phyloP scores from a whole-genome alignment of 2,888 invertebrate genomes.

The Aquatica leii region DNA sequence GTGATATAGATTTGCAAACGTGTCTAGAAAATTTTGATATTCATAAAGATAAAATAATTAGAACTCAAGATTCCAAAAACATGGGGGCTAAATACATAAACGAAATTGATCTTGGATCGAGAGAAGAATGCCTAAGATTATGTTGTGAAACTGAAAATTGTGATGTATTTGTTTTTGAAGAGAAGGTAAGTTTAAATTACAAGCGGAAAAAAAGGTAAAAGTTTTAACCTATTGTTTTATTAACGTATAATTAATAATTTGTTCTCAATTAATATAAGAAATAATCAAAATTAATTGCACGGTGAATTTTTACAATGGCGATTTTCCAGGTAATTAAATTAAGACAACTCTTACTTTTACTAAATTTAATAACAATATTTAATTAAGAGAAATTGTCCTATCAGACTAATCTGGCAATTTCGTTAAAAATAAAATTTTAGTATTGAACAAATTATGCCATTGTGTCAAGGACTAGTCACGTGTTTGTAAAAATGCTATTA shows the following conservation, averaged over 20 bases:
- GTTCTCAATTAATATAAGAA: constrained; percentile 6
- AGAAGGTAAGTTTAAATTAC: constrained; percentile 70
- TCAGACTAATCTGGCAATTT: background rate
- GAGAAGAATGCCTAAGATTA: constrained; percentile 82
- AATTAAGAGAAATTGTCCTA: background rate
- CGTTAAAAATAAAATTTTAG: background rate
- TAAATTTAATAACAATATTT: too few species aligned
- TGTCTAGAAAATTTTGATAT: constrained; percentile 84
- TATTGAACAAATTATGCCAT: too few species aligned
- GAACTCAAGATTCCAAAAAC: constrained; percentile 86
- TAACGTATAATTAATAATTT: background rate
- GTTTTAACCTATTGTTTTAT: constrained; percentile 1
- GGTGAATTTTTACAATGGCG: too few species aligned
- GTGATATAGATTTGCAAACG: constrained; percentile 69
- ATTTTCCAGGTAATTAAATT: too few species aligned
- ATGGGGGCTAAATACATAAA: constrained; percentile 90
- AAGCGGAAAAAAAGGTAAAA: background rate
- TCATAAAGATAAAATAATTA: constrained; percentile 88
- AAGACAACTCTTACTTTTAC: too few species aligned
- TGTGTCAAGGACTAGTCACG: too few species aligned
- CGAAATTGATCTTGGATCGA: constrained; percentile 81
- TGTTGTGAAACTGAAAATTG: constrained; percentile 89
- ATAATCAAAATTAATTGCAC: background rate
- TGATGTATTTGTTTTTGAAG: constrained; percentile 92
- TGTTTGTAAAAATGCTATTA: too few species aligned